These are phyloP conservation scores for Corbicula japonica DNA, from an alignment of 2,888 invertebrate species.

Conservation along the genomic window DNA sequence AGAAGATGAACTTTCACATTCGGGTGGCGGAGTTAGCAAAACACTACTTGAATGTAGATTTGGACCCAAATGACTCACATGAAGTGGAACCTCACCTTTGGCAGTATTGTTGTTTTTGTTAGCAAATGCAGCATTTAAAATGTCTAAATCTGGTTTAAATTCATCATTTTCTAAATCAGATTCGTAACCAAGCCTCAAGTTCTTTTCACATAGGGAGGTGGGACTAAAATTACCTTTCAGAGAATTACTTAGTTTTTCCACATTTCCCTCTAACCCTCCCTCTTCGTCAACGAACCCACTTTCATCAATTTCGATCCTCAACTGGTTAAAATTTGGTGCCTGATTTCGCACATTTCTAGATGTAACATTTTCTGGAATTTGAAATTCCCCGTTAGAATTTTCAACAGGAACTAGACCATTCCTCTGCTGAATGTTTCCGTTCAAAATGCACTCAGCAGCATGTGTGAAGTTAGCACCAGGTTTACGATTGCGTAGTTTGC, in stretches of 20 bases:
- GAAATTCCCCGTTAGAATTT: slow-evolving; percentile 18
- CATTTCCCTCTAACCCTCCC: slow-evolving; percentile 30
- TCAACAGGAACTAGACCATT: slow-evolving; percentile 34
- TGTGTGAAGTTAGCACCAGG: slow-evolving; percentile 22
- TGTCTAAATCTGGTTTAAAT: no score
- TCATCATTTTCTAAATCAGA: no score
- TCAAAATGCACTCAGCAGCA: slow-evolving; percentile 21
- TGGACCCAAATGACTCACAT: slow-evolving; percentile 32
- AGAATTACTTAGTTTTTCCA: slow-evolving; percentile 66
- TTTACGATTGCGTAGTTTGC: slow-evolving; percentile 49
- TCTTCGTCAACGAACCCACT: slow-evolving; percentile 57
- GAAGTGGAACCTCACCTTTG: no score
- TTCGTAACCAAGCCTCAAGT: slow-evolving; percentile 48
- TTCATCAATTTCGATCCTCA: slow-evolving; percentile 61
- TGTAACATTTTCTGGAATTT: slow-evolving; percentile 8
- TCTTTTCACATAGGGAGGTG: slow-evolving; percentile 77
- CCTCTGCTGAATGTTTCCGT: slow-evolving; percentile 29
- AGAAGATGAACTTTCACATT: slow-evolving; percentile 59
- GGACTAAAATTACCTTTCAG: slow-evolving; percentile 81
- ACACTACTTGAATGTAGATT: slow-evolving; percentile 70
- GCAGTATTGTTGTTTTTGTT: no score
- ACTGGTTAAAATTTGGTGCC: slow-evolving; percentile 31
- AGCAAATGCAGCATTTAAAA: no score
- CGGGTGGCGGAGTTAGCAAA: slow-evolving; percentile 74
- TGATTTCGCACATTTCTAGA: slow-evolving; percentile 7